phyloP scores from a whole-genome alignment of 2,113 vertebrate species.

The Orientallactaga bullata region DNA sequence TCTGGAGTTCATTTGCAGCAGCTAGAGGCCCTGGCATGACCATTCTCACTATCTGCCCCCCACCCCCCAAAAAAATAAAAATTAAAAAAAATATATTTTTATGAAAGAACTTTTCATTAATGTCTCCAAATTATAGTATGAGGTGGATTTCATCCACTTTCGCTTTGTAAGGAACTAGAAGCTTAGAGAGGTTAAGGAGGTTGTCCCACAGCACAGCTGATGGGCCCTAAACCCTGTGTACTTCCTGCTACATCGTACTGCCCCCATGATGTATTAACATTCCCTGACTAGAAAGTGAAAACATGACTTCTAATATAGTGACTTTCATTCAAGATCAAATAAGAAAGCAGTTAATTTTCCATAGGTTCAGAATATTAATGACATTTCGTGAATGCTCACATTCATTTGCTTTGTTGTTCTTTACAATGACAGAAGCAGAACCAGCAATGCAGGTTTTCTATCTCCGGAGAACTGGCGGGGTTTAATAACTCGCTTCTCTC shows the following conservation, averaged over 20 bases:
- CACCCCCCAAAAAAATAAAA: no score
- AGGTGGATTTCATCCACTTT: neutral
- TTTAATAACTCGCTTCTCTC: conserved; percentile 12
- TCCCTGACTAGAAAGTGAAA: neutral
- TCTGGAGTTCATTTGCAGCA: no score
- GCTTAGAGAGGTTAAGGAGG: neutral
- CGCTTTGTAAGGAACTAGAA: conserved; percentile 29
- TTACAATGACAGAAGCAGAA: conserved; percentile 60
- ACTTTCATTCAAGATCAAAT: conserved; percentile 40
- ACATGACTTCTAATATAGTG: neutral
- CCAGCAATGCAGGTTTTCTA: conserved; percentile 36
- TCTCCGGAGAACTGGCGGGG: neutral
- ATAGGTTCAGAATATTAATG: conserved; percentile 40
- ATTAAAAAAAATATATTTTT: no score
- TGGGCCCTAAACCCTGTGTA: neutral
- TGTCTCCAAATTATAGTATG: neutral
- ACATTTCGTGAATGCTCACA: conserved; percentile 51
- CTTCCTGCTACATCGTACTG: neutral
- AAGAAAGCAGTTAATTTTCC: conserved; percentile 37
- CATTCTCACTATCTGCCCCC: no score
- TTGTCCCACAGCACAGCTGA: neutral
- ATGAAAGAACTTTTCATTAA: neutral
- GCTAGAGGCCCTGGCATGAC: no score
- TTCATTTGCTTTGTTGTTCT: conserved; percentile 58
- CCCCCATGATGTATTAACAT: neutral